Evolutionary conservation across 2,113 vertebrate species (phyloP).

Genomic region (Marmota flaviventris): DNA sequence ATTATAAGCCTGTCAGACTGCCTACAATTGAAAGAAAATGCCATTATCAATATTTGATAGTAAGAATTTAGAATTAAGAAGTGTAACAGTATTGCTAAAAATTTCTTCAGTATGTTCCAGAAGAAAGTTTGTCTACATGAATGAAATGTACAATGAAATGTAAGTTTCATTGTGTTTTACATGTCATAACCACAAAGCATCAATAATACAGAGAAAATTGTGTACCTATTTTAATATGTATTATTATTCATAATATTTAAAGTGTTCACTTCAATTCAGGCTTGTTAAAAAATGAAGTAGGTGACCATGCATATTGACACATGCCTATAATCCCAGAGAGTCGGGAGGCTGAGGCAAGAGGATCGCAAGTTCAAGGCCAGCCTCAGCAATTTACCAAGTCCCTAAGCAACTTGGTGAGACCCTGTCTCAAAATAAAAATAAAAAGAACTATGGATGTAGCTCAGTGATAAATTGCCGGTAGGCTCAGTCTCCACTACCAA

Average conservation of each 20-base stretch:
- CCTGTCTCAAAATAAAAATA: too few relatives aligned
- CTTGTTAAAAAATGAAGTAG: conserved; percentile 56
- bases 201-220: background rate
- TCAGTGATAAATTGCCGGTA: too few relatives aligned
- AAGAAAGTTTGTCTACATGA: conserved; percentile 64
- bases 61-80: conserved; percentile 52
- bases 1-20: conserved; percentile 38
- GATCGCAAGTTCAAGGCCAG: too few relatives aligned
- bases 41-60: conserved; percentile 11
- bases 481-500: too few relatives aligned
- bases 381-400: too few relatives aligned
- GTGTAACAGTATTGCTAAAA: too few relatives aligned
- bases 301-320: background rate
- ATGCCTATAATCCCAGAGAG: too few relatives aligned
- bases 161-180: conserved; percentile 56
- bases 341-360: too few relatives aligned
- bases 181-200: background rate
- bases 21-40: conserved; percentile 12
- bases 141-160: conserved; percentile 14
- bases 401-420: too few relatives aligned
- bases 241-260: conserved; percentile 22
- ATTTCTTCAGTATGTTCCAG: background rate
- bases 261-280: background rate
- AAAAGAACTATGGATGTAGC: too few relatives aligned
- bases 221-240: conserved; percentile 11